Percentiles rank a stretch among this genome's conserved stretches.
These are phyloP conservation scores for Haliaeetus leucogaster DNA, from an alignment of 2,113 vertebrate species.

Conservation along the genomic window DNA sequence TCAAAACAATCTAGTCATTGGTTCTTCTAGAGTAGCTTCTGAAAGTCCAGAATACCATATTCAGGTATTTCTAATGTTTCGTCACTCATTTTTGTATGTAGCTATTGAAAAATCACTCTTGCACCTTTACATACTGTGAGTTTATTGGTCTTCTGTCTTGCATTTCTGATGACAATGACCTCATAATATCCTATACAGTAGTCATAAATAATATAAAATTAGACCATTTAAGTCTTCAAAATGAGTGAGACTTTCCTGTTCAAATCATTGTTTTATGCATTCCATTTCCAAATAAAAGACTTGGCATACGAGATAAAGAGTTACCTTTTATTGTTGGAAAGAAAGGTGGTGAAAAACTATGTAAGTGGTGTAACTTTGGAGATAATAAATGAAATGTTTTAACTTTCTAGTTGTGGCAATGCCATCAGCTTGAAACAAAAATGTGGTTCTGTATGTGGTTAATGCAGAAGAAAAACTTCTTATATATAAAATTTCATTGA, in stretches of 20 bases:
- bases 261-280: constrained; percentile 8
- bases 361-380: not conserved
- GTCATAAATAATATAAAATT: not conserved
- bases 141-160: not conserved
- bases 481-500: not conserved
- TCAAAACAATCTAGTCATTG: not conserved
- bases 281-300: constrained; percentile 57
- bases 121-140: not conserved
- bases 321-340: not conserved
- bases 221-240: not conserved
- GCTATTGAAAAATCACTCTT: not conserved
- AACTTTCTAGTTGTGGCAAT: not conserved
- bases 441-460: not conserved
- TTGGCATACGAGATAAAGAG: not conserved
- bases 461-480: not conserved
- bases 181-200: not conserved
- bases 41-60: not conserved
- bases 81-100: not conserved
- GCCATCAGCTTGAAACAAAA: not conserved
- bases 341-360: not conserved
- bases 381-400: not conserved
- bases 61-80: not conserved
- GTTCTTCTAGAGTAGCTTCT: not conserved
- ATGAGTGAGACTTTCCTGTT: constrained; percentile 3
- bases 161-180: not conserved